Evolutionary conservation across 2,888 invertebrate genomes (phyloP).

Genomic region (Choreutis nemorana): DNA sequence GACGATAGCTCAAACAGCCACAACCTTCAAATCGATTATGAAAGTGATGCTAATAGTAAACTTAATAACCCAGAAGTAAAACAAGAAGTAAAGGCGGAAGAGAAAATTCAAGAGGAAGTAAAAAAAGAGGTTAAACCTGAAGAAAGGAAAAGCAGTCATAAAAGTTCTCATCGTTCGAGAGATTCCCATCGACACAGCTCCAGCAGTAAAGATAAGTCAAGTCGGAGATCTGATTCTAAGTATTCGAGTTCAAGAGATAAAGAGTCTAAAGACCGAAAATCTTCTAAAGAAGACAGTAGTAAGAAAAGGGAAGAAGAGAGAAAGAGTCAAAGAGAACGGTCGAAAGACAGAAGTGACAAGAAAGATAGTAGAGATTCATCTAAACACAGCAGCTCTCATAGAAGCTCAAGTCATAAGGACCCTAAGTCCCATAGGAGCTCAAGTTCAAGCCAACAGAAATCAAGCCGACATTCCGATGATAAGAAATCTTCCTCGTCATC

Average conservation of each 20-base stretch:
- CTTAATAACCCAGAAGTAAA: constrained; percentile 34
- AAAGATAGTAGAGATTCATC: constrained; percentile 48
- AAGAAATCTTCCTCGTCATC: constrained; percentile 39
- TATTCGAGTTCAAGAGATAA: constrained; percentile 43
- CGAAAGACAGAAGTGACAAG: constrained; percentile 37
- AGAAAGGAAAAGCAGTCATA: constrained; percentile 39
- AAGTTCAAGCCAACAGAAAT: constrained; percentile 35
- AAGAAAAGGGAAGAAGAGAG: constrained; percentile 43
- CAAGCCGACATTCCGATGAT: constrained; percentile 42
- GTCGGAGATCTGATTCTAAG: constrained; percentile 43
- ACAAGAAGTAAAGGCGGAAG: too few species aligned
- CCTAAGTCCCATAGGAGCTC: constrained; percentile 41
- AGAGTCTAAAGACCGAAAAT: constrained; percentile 32
- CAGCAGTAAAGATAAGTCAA: constrained; percentile 46
- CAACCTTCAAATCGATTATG: constrained; percentile 51
- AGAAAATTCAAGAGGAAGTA: constrained; percentile 36
- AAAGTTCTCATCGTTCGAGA: constrained; percentile 46
- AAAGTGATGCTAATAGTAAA: constrained; percentile 57
- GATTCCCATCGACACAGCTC: constrained; percentile 43
- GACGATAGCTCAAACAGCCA: constrained; percentile 58
- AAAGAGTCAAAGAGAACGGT: constrained; percentile 35
- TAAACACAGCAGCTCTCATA: constrained; percentile 45
- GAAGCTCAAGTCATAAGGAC: constrained; percentile 40
- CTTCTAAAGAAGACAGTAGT: constrained; percentile 36
- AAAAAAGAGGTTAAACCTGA: constrained; percentile 38